A percentile compares a stretch with the other conserved stretches of the same genome.
Conservation (phyloP, 2,797 vertebrate species). For the Epinephelus malabaricus region DNA sequence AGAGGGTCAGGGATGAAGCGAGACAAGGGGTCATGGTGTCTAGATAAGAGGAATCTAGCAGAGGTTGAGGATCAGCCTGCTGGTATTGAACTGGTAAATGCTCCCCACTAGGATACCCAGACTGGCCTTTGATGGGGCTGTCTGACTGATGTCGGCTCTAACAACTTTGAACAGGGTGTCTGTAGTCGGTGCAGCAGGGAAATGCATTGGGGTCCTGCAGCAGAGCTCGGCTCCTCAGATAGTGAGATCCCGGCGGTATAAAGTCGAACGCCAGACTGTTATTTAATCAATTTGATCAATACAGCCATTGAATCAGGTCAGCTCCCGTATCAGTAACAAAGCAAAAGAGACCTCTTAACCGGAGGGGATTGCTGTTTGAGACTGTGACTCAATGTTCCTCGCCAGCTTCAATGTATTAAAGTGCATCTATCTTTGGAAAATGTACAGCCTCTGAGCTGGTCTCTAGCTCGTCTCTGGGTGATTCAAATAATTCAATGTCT, state of each 20-base stretch:
- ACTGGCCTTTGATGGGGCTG: conserved; percentile 58
- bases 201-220: conserved; percentile 28
- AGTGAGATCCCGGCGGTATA: conserved; percentile 20
- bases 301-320: conserved; percentile 31
- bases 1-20: conserved; percentile 36
- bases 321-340: conserved; percentile 14
- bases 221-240: conserved; percentile 14
- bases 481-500: not conserved
- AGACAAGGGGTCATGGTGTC: conserved; percentile 37
- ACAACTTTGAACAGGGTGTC: conserved; percentile 58
- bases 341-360: conserved; percentile 20
- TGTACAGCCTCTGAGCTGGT: conserved; percentile 3
- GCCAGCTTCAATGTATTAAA: conserved; percentile 30
- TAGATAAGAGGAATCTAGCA: conserved; percentile 52
- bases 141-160: conserved; percentile 55
- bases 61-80: conserved; percentile 49
- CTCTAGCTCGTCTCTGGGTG: conserved; percentile 15
- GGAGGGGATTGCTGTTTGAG: conserved; percentile 25
- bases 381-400: conserved; percentile 14
- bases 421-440: conserved; percentile 26
- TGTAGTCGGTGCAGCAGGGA: conserved; percentile 35
- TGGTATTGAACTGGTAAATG: conserved; percentile 71
- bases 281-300: conserved; percentile 65
- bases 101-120: conserved; percentile 42
- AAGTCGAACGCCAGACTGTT: conserved; percentile 35